phyloP scores from a whole-genome alignment of 2,797 vertebrate species.

The Podarcis siculus region DNA sequence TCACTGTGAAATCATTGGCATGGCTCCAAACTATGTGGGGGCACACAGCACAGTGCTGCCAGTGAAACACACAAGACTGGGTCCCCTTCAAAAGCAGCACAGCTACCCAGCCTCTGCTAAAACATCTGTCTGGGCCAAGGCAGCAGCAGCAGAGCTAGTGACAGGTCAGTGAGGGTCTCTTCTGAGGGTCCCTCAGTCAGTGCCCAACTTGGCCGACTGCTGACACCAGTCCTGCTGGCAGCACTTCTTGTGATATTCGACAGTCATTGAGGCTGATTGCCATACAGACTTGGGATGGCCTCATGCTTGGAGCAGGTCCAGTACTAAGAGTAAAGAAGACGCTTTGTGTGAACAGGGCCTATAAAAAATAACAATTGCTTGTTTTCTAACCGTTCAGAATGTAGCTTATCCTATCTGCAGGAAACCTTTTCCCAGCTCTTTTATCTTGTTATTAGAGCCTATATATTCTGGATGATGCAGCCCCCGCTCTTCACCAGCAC shows the following conservation, averaged over 20 bases:
- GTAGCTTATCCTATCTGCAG: constrained; percentile 38
- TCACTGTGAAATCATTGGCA: no score
- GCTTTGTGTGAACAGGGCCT: neutral
- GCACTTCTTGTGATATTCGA: neutral
- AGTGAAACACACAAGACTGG: no score
- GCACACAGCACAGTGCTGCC: neutral
- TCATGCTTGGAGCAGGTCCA: neutral
- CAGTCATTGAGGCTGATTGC: neutral
- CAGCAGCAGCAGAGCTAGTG: no score
- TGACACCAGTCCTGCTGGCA: no score
- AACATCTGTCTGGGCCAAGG: no score
- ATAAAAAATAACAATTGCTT: neutral
- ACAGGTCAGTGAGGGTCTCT: no score
- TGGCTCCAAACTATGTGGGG: neutral
- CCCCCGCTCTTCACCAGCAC: neutral
- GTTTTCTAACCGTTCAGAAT: constrained; percentile 11
- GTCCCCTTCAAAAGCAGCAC: no score
- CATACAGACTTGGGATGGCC: neutral
- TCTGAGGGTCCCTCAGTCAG: no score
- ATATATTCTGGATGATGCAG: neutral
- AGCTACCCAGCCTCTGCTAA: no score
- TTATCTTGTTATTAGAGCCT: constrained; percentile 9
- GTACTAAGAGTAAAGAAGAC: neutral
- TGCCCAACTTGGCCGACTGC: no score
- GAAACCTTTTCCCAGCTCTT: neutral